phyloP scores from a whole-genome alignment of 2,113 vertebrate species.

The Tapirus terrestris region DNA sequence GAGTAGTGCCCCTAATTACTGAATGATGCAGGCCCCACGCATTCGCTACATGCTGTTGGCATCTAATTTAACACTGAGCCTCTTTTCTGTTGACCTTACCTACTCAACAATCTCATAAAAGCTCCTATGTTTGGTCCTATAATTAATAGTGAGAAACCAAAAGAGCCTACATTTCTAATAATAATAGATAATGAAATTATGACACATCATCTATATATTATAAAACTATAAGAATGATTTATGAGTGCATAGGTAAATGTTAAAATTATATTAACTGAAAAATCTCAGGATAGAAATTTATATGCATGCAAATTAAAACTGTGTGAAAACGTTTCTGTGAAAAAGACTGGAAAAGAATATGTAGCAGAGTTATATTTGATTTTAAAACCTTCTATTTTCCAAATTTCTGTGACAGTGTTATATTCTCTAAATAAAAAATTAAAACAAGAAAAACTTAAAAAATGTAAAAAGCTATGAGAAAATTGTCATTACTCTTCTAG shows the following conservation, averaged over 20 bases:
- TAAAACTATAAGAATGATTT: not conserved
- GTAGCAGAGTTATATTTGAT: not conserved
- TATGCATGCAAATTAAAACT: not conserved
- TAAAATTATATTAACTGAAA: not conserved
- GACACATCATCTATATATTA: not conserved
- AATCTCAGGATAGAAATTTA: constrained; percentile 13
- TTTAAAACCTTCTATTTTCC: not conserved
- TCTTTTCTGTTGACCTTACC: not conserved
- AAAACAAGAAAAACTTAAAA: constrained; percentile 32
- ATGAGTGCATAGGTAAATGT: not conserved
- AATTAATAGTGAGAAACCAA: not conserved
- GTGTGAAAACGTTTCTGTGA: not conserved
- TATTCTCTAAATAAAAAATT: constrained; percentile 4
- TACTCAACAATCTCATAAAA: not conserved
- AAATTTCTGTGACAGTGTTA: not conserved
- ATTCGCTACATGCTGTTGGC: not conserved
- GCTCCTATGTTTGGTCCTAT: not conserved
- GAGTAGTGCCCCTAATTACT: not conserved
- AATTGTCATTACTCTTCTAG: not conserved
- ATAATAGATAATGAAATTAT: not conserved
- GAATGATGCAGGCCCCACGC: too few species aligned
- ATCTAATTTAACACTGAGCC: not conserved
- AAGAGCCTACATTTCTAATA: not conserved
- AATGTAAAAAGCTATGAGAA: not conserved
- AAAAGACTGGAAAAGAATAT: not conserved